Conservation (phyloP, 2,113 vertebrate genomes). For the Lipophrys pholis region DNA sequence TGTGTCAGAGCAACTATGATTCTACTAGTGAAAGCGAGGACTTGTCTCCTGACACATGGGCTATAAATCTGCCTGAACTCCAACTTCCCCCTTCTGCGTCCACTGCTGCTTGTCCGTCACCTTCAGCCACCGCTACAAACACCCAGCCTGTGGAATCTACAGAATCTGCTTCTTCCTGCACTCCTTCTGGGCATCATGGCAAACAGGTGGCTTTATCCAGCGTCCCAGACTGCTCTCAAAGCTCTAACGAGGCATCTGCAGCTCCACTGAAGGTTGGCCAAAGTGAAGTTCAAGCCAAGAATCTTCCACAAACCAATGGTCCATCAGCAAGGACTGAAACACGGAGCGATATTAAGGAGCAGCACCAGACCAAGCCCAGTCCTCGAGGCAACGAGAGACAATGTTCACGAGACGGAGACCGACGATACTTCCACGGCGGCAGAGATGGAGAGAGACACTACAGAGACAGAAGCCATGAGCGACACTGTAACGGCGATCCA, state of each 20-base stretch:
- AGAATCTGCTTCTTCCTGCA: constrained; percentile 29
- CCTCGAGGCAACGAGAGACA: constrained; percentile 43
- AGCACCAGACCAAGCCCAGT: constrained; percentile 44
- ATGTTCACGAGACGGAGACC: constrained; percentile 32
- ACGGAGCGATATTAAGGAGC: constrained; percentile 47
- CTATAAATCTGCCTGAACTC: constrained; percentile 51
- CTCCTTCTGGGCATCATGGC: constrained; percentile 35
- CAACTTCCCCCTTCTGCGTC: constrained; percentile 32
- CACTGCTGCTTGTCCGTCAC: constrained; percentile 31
- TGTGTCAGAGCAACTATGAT: constrained; percentile 45
- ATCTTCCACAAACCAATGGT: constrained; percentile 28
- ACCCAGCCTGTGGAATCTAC: constrained; percentile 17
- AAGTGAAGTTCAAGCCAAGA: constrained; percentile 24
- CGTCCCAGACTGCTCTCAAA: constrained; percentile 27
- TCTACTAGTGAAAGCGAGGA: constrained; percentile 46
- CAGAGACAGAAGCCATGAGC: constrained; percentile 73
- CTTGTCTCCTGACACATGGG: constrained; percentile 51
- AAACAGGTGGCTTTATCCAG: constrained; percentile 44
- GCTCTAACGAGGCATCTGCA: constrained; percentile 16
- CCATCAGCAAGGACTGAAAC: constrained; percentile 30
- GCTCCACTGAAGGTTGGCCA: constrained; percentile 21
- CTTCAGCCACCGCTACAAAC: constrained; percentile 39
- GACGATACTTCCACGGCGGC: constrained; percentile 46
- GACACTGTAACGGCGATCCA: constrained; percentile 74
- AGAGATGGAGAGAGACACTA: constrained; percentile 60